These are phyloP conservation scores for Calosoma granatense DNA, from an alignment of 1,140 invertebrate genomes.

Conservation along the genomic window DNA sequence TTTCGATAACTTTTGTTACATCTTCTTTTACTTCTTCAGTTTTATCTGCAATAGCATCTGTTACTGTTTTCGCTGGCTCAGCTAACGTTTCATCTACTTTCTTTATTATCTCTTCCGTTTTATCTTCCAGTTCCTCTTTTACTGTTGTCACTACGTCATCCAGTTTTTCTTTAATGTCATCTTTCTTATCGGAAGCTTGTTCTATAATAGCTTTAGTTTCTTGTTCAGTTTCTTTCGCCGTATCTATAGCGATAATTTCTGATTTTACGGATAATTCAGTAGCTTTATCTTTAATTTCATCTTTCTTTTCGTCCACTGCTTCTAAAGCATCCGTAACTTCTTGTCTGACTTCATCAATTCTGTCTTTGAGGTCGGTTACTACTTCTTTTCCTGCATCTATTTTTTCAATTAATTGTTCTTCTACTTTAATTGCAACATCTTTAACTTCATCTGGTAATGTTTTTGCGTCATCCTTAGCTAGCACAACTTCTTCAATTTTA, in stretches of 20 bases:
- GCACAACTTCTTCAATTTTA: constrained; percentile 18
- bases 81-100: neutral
- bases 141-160: constrained; percentile 7
- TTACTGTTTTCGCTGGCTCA: too few relatives aligned
- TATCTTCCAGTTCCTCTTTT: neutral
- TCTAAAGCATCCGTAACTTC: neutral
- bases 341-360: constrained; percentile 14
- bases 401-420: constrained; percentile 10
- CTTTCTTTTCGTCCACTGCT: constrained; percentile 4
- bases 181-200: constrained; percentile 19
- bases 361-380: neutral
- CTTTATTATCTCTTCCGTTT: neutral
- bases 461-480: too few relatives aligned
- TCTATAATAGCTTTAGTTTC: constrained; percentile 12
- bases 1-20: neutral
- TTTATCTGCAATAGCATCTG: neutral
- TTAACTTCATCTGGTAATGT: constrained; percentile 12
- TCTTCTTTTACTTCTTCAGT: neutral
- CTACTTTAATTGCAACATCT: neutral
- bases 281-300: neutral
- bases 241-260: too few relatives aligned
- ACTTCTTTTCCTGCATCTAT: neutral
- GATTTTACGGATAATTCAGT: too few relatives aligned
- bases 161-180: constrained; percentile 15
- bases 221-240: too few relatives aligned